phyloP scores from a whole-genome alignment of 1,140 invertebrate genomes.

The Cydia splendana region DNA sequence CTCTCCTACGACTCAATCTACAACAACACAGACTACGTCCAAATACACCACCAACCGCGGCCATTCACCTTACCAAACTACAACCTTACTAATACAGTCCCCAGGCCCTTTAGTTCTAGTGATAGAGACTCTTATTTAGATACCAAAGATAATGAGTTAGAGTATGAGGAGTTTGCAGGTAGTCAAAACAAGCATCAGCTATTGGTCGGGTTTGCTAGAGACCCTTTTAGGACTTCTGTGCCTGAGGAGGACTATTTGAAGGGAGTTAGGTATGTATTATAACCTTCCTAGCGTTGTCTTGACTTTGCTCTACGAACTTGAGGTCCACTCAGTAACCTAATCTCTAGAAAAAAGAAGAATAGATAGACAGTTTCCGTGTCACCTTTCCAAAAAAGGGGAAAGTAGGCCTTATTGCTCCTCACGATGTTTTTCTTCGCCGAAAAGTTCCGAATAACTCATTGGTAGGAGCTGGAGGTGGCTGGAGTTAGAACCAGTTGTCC shows the following conservation, averaged over 20 bases:
- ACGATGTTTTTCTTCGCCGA: too few relatives aligned
- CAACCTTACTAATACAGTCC: neutral
- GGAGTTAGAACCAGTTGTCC: too few relatives aligned
- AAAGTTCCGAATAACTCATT: too few relatives aligned
- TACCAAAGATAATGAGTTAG: conserved; percentile 46
- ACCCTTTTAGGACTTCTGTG: conserved; percentile 66
- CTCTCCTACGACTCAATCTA: conserved; percentile 60
- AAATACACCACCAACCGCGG: conserved; percentile 45
- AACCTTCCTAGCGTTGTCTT: too few relatives aligned
- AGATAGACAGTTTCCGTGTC: too few relatives aligned
- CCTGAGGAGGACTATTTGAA: conserved; percentile 63
- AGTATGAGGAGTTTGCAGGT: conserved; percentile 37
- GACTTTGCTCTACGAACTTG: too few relatives aligned
- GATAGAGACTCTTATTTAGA: conserved; percentile 40
- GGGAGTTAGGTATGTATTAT: conserved; percentile 61
- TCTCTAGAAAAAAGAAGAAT: too few relatives aligned
- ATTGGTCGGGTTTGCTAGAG: conserved; percentile 63
- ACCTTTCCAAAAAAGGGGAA: too few relatives aligned
- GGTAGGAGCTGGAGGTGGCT: too few relatives aligned
- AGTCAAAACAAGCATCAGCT: conserved; percentile 45
- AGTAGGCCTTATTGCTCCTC: too few relatives aligned
- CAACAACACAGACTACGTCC: conserved; percentile 60
- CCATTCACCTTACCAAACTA: conserved; percentile 34
- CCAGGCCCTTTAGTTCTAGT: conserved; percentile 37
- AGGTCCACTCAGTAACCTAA: too few relatives aligned